Conservation (phyloP, 2,888 invertebrate species). For the Cantharis nigra region DNA sequence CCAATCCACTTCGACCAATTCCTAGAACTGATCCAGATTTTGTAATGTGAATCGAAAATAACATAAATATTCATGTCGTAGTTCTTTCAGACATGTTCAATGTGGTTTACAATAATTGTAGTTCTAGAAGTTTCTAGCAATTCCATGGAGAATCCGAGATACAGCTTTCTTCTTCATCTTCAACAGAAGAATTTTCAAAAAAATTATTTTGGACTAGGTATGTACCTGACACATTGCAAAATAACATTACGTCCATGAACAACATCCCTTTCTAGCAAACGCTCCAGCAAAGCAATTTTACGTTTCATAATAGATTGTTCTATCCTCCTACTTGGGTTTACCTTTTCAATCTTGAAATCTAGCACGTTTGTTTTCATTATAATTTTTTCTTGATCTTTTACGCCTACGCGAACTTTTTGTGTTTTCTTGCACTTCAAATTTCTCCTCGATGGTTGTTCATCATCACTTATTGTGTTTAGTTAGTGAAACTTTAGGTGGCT, state of each 20-base stretch:
- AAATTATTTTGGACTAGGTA: constrained; percentile 78
- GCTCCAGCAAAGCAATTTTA: constrained; percentile 67
- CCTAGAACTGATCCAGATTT: too few relatives aligned
- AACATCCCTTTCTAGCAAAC: constrained; percentile 77
- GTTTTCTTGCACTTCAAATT: constrained; percentile 1
- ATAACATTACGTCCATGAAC: constrained; percentile 84
- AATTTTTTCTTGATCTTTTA: constrained; percentile 28
- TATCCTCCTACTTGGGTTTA: not conserved
- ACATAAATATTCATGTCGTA: too few relatives aligned
- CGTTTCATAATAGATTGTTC: constrained; percentile 37
- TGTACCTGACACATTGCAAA: constrained; percentile 82
- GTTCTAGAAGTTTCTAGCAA: too few relatives aligned
- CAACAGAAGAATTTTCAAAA: constrained; percentile 58
- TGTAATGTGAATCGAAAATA: too few relatives aligned
- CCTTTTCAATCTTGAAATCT: constrained; percentile 30
- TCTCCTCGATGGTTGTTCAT: constrained; percentile 56
- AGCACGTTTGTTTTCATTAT: constrained; percentile 40
- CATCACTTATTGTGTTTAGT: constrained; percentile 43
- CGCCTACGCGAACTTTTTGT: constrained; percentile 4
- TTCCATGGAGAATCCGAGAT: too few relatives aligned
- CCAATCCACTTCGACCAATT: too few relatives aligned
- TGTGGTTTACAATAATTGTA: too few relatives aligned
- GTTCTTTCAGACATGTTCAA: too few relatives aligned
- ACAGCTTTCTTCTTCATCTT: too few relatives aligned
- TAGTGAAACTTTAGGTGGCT: not conserved